These are phyloP conservation scores for Poeciliopsis gracilis DNA, from an alignment of 2,797 vertebrate genomes.

Conservation along the genomic window DNA sequence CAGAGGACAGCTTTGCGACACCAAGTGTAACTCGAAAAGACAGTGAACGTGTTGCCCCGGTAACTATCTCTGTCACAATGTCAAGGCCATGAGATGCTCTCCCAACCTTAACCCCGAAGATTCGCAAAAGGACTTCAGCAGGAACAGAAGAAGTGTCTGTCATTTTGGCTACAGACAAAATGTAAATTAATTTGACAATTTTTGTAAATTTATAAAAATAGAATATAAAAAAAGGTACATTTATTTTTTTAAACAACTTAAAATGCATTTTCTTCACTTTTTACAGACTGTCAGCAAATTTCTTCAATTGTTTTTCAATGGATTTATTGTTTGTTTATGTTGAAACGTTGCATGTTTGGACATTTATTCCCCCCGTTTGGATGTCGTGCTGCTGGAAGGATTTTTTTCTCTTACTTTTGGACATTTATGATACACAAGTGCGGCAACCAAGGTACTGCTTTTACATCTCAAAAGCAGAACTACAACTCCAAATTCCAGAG, in stretches of 20 bases:
- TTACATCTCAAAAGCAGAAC: neutral
- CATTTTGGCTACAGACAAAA: neutral
- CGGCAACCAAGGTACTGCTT: neutral
- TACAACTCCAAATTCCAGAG: neutral
- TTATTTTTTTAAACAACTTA: neutral
- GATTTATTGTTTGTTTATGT: neutral
- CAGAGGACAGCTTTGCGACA: constrained; percentile 14
- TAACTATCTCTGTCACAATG: neutral
- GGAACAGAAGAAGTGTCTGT: no score
- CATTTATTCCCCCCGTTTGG: neutral
- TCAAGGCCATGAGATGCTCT: neutral
- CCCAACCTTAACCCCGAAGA: neutral
- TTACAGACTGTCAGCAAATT: neutral
- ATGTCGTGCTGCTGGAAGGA: no score
- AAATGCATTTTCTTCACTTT: neutral
- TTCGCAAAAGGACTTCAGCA: neutral
- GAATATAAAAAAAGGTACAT: no score
- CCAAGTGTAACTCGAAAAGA: neutral
- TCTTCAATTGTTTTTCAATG: neutral
- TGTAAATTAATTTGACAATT: neutral
- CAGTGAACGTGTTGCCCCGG: neutral
- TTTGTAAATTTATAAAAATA: neutral
- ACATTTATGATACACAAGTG: neutral
- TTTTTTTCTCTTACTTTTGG: no score
- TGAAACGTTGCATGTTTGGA: neutral